Base-by-base conservation (phyloP, 2,113 vertebrate species). In the Cyprinodon brontotheroides region DNA sequence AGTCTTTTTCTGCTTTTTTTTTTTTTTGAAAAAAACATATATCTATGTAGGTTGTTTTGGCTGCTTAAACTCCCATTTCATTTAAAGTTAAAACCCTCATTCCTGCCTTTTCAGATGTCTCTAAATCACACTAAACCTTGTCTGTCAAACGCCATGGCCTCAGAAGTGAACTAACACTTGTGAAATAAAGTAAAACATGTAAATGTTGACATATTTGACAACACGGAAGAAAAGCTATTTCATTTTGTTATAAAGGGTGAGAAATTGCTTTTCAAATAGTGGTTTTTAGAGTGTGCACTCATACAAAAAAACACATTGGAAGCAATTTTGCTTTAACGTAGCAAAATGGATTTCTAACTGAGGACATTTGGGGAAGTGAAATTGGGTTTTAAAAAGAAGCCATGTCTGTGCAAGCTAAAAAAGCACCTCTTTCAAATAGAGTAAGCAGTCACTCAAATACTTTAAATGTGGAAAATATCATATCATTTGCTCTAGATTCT, bases 311-410 rank as follows among this genome's bases (percentile, higher is more conserved):
- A 22, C 12, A 45, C 57, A 68, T 61, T 68, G 39, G 50, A 72
- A 65, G 59, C 40, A 47, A 75, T 81, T 81, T 75, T 13, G 50
- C 40, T 74, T 78, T 61, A 60, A 80, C 75, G 67, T 64, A 61
- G 12, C 20, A 36, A 74, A 63, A 74, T 68, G 57, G 61, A 72
- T 84, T 65, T 80, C 43, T 74, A 68, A 77, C 72, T 38, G 61
- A 71, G 65, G 48, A 50, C 17, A 69, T 75, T 75, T 66, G 38
- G 47, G 73, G 20, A 80, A 75, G 69, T 78, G 59, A 43, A 47
- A 62, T 62, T 59, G 65, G 61, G 70, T 47, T 87, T 74, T 68
- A 62, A 60, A 57, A 66, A 75, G 64, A 7, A 39, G 13, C 11
- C 39, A 67, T 59, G 68, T 0, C 22, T 65, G 7, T 36, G 65